Percentiles rank a stretch among this genome's conserved stretches.
Evolutionary conservation across 2,797 vertebrate genomes (phyloP).

Genomic region (Myotis vivesi): DNA sequence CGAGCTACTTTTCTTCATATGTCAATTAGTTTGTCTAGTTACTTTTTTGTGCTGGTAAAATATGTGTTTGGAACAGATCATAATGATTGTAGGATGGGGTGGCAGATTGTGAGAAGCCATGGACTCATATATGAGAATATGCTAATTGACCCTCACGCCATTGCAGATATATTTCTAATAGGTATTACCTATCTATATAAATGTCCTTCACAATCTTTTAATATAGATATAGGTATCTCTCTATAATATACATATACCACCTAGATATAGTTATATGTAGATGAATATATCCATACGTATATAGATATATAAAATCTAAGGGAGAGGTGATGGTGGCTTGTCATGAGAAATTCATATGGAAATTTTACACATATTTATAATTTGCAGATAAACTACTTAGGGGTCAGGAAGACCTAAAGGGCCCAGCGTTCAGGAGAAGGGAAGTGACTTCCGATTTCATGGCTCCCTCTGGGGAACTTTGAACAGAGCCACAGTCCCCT

Average conservation of each 20-base stretch:
- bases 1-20: not conserved
- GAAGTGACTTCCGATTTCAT: not conserved
- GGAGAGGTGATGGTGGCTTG: not conserved
- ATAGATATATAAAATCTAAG: not conserved
- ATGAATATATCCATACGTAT: not conserved
- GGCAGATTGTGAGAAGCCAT: not conserved
- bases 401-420: not conserved
- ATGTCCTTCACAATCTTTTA: not conserved
- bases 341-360: not conserved
- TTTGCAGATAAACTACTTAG: not conserved
- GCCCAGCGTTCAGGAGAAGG: not conserved
- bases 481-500: rapidly evolving
- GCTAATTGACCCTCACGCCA: too few species aligned
- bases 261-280: not conserved
- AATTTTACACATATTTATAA: not conserved
- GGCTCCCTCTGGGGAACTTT: not conserved
- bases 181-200: not conserved
- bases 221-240: not conserved
- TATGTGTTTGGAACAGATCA: not conserved
- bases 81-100: rapidly evolving
- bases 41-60: not conserved
- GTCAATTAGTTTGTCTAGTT: not conserved
- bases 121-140: not conserved
- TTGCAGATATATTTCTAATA: too few species aligned
- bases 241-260: not conserved